phyloP scores from a whole-genome alignment of 2,888 invertebrate species.

The Monochamus alternatus region DNA sequence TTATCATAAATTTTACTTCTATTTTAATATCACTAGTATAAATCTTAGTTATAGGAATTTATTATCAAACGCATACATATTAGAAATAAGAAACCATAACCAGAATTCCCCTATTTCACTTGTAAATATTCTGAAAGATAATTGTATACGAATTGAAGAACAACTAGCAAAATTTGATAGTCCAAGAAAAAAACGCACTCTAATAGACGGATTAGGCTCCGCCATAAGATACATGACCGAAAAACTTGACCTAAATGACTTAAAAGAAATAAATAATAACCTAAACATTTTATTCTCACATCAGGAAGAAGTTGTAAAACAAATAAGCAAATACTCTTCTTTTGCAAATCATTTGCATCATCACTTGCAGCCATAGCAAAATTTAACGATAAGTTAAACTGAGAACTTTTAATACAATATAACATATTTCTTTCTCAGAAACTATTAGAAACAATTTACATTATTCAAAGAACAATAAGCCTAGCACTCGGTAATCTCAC shows the following conservation, averaged over 20 bases:
- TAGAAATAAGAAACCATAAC: not conserved
- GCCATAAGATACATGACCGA: no score
- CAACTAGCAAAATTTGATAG: not conserved
- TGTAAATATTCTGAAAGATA: not conserved
- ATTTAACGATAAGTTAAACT: not conserved
- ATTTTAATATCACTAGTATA: not conserved
- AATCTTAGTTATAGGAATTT: no score
- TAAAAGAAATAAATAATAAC: no score
- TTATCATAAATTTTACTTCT: not conserved
- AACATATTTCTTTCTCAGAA: not conserved
- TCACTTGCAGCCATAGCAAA: not conserved
- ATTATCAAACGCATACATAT: no score
- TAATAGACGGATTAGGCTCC: not conserved
- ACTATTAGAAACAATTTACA: no score
- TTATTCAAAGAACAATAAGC: not conserved
- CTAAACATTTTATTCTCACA: no score
- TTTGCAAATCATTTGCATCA: not conserved
- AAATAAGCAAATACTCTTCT: no score
- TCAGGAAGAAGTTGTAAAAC: no score
- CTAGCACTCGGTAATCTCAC: not conserved
- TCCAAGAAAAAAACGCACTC: not conserved
- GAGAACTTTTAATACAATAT: not conserved
- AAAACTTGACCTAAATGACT: no score
- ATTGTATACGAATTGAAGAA: not conserved
- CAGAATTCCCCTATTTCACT: not conserved